Conservation (phyloP, 2,888 invertebrate genomes). For the Drosophila lutescens region DNA sequence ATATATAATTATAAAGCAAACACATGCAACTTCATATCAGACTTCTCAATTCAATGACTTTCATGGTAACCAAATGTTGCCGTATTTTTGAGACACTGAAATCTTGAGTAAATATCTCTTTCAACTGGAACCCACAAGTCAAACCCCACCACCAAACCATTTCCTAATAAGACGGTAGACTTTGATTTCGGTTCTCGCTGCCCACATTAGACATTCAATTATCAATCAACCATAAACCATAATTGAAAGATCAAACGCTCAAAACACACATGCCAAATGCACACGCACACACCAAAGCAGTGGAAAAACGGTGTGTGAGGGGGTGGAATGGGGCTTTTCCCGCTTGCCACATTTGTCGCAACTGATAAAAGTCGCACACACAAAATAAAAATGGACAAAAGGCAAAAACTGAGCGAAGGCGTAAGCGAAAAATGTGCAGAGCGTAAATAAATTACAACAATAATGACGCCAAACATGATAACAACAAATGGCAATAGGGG, state of each 20-base stretch:
- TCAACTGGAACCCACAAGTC: neutral
- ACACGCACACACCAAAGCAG: conserved; percentile 6
- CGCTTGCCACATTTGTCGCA: conserved; percentile 65
- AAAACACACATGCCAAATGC: conserved; percentile 33
- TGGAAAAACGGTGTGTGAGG: conserved; percentile 11
- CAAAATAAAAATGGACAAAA: conserved; percentile 7
- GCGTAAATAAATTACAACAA: conserved; percentile 79
- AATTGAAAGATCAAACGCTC: conserved; percentile 74
- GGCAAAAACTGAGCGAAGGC: conserved; percentile 44
- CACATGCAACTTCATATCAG: neutral
- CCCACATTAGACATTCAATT: conserved; percentile 64
- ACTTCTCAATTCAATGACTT: neutral
- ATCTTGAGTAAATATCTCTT: neutral
- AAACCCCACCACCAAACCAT: neutral
- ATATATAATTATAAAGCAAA: neutral
- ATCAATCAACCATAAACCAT: conserved; percentile 75
- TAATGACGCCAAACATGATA: conserved; percentile 79
- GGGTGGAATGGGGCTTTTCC: conserved; percentile 20
- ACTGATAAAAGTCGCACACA: conserved; percentile 62
- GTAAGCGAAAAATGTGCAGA: conserved; percentile 74
- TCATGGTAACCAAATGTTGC: neutral
- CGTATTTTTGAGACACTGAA: neutral
- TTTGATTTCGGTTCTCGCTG: conserved; percentile 25
- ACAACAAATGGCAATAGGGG: conserved; percentile 55
- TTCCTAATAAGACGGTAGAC: conserved; percentile 17